These are phyloP conservation scores for Melangyna quadrimaculata DNA, from an alignment of 2,888 invertebrate species.

Conservation along the genomic window DNA sequence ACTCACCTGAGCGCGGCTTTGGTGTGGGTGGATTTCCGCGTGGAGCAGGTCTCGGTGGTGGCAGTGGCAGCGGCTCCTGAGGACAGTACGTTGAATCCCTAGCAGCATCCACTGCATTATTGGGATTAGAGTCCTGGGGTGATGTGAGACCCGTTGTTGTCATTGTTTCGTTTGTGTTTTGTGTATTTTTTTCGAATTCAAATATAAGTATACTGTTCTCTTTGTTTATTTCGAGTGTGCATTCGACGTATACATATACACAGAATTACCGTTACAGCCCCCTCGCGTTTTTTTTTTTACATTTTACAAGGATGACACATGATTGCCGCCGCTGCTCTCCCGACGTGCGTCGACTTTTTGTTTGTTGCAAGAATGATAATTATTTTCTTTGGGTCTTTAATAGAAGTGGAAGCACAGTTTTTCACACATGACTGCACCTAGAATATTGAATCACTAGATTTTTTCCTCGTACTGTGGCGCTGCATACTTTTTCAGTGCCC, in stretches of 20 bases:
- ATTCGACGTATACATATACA: conserved; percentile 17
- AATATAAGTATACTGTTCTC: conserved; percentile 45
- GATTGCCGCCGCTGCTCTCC: conserved; percentile 29
- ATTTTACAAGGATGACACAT: conserved; percentile 55
- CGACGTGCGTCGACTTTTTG: background rate
- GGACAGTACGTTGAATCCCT: conserved; percentile 80
- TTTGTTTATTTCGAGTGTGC: conserved; percentile 55
- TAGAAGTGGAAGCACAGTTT: conserved; percentile 50
- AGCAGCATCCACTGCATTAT: conserved; percentile 79
- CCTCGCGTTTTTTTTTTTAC: conserved; percentile 21
- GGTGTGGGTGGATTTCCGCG: conserved; percentile 79
- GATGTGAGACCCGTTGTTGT: conserved; percentile 73
- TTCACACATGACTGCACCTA: conserved; percentile 58
- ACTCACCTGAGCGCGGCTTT: conserved; percentile 80
- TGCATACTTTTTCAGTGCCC: conserved; percentile 27
- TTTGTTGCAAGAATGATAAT: conserved; percentile 10
- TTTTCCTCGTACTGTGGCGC: conserved; percentile 47
- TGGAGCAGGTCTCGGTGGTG: conserved; percentile 79
- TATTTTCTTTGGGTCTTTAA: conserved; percentile 31
- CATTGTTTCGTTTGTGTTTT: conserved; percentile 65
- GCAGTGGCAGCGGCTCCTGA: conserved; percentile 75
- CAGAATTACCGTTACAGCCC: conserved; percentile 42
- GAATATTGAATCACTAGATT: conserved; percentile 56
- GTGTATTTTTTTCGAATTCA: conserved; percentile 20
- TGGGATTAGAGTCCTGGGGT: conserved; percentile 75